A percentile compares a stretch with the other conserved stretches of the same genome.
These are phyloP conservation scores for Geopemphigus sp. DNA, from an alignment of 1,140 invertebrate genomes.

Conservation along the genomic window DNA sequence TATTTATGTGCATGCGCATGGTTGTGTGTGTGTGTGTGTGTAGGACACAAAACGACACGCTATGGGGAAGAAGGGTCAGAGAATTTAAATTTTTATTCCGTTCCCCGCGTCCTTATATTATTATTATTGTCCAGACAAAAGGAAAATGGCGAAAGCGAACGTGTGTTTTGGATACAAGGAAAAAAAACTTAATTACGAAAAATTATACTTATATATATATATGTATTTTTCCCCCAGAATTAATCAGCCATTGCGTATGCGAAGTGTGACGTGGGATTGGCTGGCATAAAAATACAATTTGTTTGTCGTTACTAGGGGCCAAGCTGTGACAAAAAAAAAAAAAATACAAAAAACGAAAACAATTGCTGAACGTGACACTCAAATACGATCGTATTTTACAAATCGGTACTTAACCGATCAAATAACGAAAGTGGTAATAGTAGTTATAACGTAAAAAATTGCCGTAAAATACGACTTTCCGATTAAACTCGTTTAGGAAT, in stretches of 20 bases:
- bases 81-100: slow-evolving; percentile 32
- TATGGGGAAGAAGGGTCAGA: slow-evolving; percentile 41
- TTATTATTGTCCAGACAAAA: slow-evolving; percentile 6
- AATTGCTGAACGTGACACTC: slow-evolving; percentile 42
- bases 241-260: slow-evolving; percentile 48
- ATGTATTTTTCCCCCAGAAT: slow-evolving; percentile 32
- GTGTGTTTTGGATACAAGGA: slow-evolving; percentile 21
- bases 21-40: neutral
- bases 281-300: slow-evolving; percentile 35
- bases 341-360: neutral
- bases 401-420: slow-evolving; percentile 6
- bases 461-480: too few species aligned
- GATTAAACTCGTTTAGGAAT: too few species aligned
- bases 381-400: slow-evolving; percentile 11
- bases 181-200: slow-evolving; percentile 47
- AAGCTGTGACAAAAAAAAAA: slow-evolving; percentile 38
- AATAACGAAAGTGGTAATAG: too few species aligned
- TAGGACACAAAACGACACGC: slow-evolving; percentile 16
- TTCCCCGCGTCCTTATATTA: neutral
- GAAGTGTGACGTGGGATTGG: slow-evolving; percentile 32
- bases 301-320: slow-evolving; percentile 33
- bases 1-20: neutral
- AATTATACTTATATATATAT: too few species aligned
- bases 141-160: slow-evolving; percentile 28
- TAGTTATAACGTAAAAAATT: too few species aligned